phyloP scores from a whole-genome alignment of 2,113 vertebrate species.

The Paralichthys olivaceus region DNA sequence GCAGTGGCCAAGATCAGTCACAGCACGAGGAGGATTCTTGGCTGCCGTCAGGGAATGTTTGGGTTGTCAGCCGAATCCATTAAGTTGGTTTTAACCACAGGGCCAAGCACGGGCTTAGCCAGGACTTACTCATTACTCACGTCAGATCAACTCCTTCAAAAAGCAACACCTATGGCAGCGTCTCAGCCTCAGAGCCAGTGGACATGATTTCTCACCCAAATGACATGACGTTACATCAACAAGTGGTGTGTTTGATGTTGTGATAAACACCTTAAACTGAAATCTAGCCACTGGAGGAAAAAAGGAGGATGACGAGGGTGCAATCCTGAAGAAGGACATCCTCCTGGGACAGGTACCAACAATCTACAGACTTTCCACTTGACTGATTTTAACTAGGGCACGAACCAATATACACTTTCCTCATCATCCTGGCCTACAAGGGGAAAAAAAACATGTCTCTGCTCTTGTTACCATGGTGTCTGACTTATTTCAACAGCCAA shows the following conservation, averaged over 20 bases:
- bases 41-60: constrained; percentile 31
- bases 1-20: constrained; percentile 65
- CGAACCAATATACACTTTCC: constrained; percentile 18
- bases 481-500: constrained; percentile 11
- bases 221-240: constrained; percentile 27
- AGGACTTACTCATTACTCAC: constrained; percentile 41
- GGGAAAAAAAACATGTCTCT: too few species aligned
- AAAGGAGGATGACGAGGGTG: constrained; percentile 6
- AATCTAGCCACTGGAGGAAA: not conserved
- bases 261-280: constrained; percentile 22
- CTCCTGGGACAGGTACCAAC: constrained; percentile 10
- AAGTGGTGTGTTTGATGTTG: constrained; percentile 5
- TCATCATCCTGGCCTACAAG: constrained; percentile 13
- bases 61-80: constrained; percentile 51
- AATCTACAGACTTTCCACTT: constrained; percentile 29
- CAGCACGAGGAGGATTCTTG: constrained; percentile 32
- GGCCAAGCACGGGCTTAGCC: constrained; percentile 29
- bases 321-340: not conserved
- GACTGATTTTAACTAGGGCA: constrained; percentile 40
- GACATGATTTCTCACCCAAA: constrained; percentile 28
- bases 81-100: constrained; percentile 52
- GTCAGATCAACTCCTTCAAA: constrained; percentile 37
- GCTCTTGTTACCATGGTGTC: not conserved
- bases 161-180: constrained; percentile 25
- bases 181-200: constrained; percentile 17